Conservation (phyloP, 2,113 vertebrate species). For the Lasiurus cinereus region DNA sequence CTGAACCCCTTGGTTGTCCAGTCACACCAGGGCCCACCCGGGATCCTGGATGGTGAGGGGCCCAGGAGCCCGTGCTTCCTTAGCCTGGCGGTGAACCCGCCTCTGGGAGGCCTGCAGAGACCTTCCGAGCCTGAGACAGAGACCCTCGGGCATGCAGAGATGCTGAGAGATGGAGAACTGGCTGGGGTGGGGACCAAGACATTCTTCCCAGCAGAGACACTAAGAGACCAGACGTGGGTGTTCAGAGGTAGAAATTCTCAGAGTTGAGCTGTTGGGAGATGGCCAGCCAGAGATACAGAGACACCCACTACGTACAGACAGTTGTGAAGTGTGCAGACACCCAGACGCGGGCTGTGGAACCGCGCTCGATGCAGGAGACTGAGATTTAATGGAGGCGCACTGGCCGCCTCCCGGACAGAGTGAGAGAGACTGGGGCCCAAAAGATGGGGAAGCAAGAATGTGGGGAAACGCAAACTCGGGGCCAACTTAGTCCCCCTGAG, state of each 20-base stretch:
- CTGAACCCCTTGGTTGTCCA: no score
- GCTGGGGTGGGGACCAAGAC: not conserved
- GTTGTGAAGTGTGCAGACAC: not conserved
- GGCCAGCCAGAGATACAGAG: not conserved
- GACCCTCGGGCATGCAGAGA: not conserved
- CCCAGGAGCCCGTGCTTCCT: not conserved
- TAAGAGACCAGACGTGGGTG: not conserved
- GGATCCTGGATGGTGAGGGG: not conserved
- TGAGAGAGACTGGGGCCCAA: not conserved
- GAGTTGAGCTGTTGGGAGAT: not conserved
- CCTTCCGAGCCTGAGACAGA: not conserved
- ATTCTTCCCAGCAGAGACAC: not conserved
- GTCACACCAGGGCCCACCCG: not conserved
- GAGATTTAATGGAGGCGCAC: not conserved
- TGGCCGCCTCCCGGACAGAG: constrained; percentile 46
- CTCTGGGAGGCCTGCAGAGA: constrained; percentile 25
- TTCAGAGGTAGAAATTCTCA: not conserved
- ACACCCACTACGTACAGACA: not conserved
- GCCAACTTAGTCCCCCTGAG: not conserved
- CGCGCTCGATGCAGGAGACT: not conserved
- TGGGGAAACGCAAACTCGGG: constrained; percentile 1
- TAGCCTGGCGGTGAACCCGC: not conserved
- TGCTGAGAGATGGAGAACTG: not conserved
- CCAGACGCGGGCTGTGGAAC: not conserved
- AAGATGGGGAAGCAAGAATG: not conserved